Evolutionary conservation across 2,113 vertebrate species (phyloP).

Genomic region (Rhinichthys klamathensis): DNA sequence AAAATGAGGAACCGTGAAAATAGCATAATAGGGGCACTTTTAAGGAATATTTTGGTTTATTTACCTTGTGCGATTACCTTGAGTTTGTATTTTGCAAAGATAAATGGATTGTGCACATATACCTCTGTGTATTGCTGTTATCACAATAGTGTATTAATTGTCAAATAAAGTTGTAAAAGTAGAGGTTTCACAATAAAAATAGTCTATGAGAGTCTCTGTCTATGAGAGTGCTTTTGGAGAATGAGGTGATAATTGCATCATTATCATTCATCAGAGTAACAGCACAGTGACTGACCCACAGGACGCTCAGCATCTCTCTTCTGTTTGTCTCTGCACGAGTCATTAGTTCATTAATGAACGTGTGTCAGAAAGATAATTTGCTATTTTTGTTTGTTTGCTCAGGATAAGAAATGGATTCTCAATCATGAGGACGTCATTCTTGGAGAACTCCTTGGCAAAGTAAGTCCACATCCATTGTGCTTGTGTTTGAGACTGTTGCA

Average conservation of each 20-base stretch:
- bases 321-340: slow-evolving; percentile 27
- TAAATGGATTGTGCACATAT: background rate
- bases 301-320: background rate
- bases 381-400: slow-evolving; percentile 25
- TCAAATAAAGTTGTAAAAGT: background rate
- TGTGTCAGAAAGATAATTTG: slow-evolving; percentile 10
- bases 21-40: too few species aligned
- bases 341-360: slow-evolving; percentile 40
- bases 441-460: slow-evolving; percentile 94
- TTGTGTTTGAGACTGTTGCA: background rate
- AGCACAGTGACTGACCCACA: slow-evolving; percentile 22
- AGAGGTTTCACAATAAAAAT: background rate
- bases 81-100: background rate
- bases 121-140: background rate
- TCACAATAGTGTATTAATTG: background rate
- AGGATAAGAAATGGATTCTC: slow-evolving; percentile 98
- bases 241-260: slow-evolving; percentile 39
- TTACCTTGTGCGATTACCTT: background rate
- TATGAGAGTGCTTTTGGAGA: background rate
- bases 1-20: too few species aligned
- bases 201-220: background rate
- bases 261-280: slow-evolving; percentile 27
- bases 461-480: slow-evolving; percentile 65
- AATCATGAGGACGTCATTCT: slow-evolving; percentile 94
- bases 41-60: background rate